phyloP scores from a whole-genome alignment of 2,797 vertebrate genomes.

The Acridotheres tristis region DNA sequence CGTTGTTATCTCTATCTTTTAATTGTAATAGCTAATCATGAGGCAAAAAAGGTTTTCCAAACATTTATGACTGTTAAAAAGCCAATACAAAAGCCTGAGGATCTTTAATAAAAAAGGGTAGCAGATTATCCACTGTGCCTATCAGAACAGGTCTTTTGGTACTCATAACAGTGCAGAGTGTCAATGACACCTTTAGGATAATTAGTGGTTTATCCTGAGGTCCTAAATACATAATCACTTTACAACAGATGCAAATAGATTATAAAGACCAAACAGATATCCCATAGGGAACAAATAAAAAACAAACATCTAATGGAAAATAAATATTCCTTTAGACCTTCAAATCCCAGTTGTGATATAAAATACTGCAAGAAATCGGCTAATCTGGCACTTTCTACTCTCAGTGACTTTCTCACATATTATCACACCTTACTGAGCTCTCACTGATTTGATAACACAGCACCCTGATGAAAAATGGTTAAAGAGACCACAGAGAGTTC shows the following conservation, averaged over 20 bases:
- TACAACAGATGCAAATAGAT: background rate
- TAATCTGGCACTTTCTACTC: background rate
- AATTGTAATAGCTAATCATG: background rate
- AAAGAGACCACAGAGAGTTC: background rate
- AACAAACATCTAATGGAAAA: background rate
- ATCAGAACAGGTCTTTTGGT: background rate
- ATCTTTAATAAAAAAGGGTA: background rate
- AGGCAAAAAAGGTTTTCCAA: background rate
- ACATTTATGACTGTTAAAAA: background rate
- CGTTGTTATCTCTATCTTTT: background rate
- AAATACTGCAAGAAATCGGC: constrained; percentile 3
- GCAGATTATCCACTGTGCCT: background rate
- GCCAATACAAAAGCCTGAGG: background rate
- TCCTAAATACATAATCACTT: background rate
- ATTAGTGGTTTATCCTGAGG: background rate
- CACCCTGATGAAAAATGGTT: background rate
- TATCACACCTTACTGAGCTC: background rate
- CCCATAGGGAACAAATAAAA: background rate
- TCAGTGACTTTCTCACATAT: background rate
- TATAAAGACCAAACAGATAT: background rate
- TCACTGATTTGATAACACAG: background rate
- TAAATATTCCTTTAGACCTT: constrained; percentile 3
- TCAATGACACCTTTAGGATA: constrained; percentile 10
- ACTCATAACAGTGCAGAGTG: background rate
- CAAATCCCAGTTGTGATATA: background rate